Evolutionary conservation across 2,113 vertebrate genomes (phyloP).

Genomic region (Ginglymostoma cirratum): DNA sequence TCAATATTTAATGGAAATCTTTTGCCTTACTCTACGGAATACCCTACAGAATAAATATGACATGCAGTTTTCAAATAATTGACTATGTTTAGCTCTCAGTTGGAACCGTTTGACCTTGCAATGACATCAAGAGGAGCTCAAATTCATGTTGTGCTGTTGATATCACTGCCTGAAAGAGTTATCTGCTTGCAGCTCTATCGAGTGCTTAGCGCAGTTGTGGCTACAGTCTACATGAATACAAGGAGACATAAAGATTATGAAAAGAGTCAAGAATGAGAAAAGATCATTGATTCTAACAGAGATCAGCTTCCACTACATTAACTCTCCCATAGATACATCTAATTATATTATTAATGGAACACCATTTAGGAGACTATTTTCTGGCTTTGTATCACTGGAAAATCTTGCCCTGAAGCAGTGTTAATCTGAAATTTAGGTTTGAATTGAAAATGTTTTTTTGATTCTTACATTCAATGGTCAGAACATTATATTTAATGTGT

Average conservation of each 20-base stretch:
- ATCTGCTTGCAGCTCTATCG: neutral
- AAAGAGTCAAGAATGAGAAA: neutral
- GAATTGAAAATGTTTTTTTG: neutral
- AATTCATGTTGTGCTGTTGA: neutral
- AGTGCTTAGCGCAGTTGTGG: neutral
- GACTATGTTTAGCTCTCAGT: conserved; percentile 1
- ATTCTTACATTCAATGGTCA: neutral
- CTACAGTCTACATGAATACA: neutral
- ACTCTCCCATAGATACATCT: neutral
- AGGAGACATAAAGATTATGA: neutral
- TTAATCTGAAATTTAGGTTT: neutral
- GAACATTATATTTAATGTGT: neutral
- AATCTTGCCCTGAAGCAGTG: neutral
- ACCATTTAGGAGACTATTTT: neutral
- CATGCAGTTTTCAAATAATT: neutral
- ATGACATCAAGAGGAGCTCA: neutral
- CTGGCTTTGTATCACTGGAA: neutral
- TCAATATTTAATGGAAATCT: neutral
- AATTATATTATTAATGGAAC: neutral
- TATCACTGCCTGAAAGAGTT: neutral
- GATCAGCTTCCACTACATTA: neutral
- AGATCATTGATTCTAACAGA: neutral
- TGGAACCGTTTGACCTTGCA: neutral
- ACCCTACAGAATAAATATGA: neutral
- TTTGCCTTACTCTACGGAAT: neutral